These are phyloP conservation scores for Sebastes alutus DNA, from an alignment of 2,797 vertebrate genomes.

Conservation along the genomic window DNA sequence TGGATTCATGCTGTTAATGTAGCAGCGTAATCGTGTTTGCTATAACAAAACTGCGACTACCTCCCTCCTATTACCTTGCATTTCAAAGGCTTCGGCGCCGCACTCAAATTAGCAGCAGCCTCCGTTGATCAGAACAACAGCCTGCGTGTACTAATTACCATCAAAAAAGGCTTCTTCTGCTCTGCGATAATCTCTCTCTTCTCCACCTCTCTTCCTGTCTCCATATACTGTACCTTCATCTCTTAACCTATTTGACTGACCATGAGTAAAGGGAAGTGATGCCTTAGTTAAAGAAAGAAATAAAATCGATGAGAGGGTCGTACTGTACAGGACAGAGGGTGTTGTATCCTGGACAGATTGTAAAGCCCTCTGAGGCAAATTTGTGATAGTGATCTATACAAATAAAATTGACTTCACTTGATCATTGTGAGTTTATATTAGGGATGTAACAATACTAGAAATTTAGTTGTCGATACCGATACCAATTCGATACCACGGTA, in stretches of 20 bases:
- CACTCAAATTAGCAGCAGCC: conserved; percentile 37
- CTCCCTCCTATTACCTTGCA: conserved; percentile 42
- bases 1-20: conserved; percentile 27
- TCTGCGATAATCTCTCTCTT: not conserved
- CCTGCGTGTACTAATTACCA: conserved; percentile 41
- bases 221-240: not conserved
- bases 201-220: not conserved
- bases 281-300: not conserved
- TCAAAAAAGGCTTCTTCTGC: conserved; percentile 19
- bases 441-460: no score
- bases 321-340: no score
- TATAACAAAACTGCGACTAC: conserved; percentile 40
- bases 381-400: no score
- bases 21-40: conserved; percentile 46
- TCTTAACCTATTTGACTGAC: not conserved
- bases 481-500: no score
- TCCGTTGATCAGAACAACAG: conserved; percentile 45
- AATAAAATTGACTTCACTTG: no score
- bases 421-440: no score
- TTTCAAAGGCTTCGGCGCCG: conserved; percentile 39
- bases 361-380: no score
- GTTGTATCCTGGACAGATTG: no score
- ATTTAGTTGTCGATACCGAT: no score
- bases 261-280: not conserved
- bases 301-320: no score